A percentile compares a stretch with the other conserved stretches of the same genome.
Evolutionary conservation across 2,113 vertebrate genomes (phyloP).

Genomic region (Bufo gargarizans): DNA sequence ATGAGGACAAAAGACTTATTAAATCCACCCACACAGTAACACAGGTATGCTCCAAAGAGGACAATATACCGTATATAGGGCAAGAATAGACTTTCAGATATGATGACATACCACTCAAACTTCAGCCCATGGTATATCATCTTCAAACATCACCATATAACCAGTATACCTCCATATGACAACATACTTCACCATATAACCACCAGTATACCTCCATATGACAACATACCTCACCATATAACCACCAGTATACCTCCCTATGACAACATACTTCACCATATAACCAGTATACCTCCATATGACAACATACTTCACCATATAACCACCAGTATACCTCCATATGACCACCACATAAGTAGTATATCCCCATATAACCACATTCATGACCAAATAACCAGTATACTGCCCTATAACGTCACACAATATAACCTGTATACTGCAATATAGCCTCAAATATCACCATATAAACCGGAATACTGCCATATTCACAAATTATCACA

Average conservation of each 20-base stretch:
- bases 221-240: neutral
- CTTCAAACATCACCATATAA: no score
- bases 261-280: neutral
- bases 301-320: neutral
- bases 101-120: no score
- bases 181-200: neutral
- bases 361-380: neutral
- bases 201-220: neutral
- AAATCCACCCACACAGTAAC: neutral
- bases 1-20: conserved; percentile 30
- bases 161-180: neutral
- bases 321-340: neutral
- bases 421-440: neutral
- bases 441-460: neutral
- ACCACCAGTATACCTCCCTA: neutral
- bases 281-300: neutral
- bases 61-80: no score
- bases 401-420: neutral
- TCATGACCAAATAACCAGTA: neutral
- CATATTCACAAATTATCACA: no score
- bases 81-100: no score
- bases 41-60: no score
- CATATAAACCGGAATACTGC: neutral
- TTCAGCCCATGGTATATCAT: neutral
- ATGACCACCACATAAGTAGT: neutral